Conservation (phyloP, 2,888 invertebrate genomes). For the Ephialtes manifestator region DNA sequence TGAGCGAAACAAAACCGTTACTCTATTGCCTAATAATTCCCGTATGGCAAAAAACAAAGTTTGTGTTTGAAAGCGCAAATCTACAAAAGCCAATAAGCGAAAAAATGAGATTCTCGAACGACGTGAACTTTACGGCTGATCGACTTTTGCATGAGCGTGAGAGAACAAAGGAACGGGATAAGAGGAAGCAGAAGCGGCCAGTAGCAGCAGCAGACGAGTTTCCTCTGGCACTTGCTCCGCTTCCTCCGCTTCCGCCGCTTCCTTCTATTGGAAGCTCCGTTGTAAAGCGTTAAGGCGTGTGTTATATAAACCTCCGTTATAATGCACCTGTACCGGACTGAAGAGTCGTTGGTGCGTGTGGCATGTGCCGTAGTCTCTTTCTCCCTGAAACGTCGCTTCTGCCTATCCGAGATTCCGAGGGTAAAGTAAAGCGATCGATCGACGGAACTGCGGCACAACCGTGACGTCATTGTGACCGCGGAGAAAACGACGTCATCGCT, state of each 20-base stretch:
- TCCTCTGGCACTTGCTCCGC: background rate
- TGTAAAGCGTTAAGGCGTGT: slow-evolving; percentile 16
- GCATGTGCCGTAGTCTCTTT: slow-evolving; percentile 12
- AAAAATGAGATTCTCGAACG: slow-evolving; percentile 6
- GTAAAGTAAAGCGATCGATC: slow-evolving; percentile 78
- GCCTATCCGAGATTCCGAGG: slow-evolving; percentile 38
- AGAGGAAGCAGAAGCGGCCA: slow-evolving; percentile 7
- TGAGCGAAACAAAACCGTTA: no score
- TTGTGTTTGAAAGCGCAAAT: background rate
- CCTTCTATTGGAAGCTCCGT: slow-evolving; percentile 16
- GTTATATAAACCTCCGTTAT: background rate
- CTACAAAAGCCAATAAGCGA: background rate
- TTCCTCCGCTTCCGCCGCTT: no score
- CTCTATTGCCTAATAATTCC: no score
- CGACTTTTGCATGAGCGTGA: slow-evolving; percentile 33
- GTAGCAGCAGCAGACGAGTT: slow-evolving; percentile 1
- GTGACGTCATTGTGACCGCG: slow-evolving; percentile 83
- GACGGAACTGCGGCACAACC: slow-evolving; percentile 85
- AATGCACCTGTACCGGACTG: slow-evolving; percentile 9
- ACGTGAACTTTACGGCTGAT: slow-evolving; percentile 32
- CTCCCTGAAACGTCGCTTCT: slow-evolving; percentile 23
- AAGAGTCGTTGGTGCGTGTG: slow-evolving; percentile 13
- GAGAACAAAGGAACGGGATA: slow-evolving; percentile 26
- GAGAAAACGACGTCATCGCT: slow-evolving; percentile 80
- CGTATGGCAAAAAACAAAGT: background rate